Evolutionary conservation across 2,888 invertebrate genomes (phyloP), one percentile per base, ranked within the genome.

Genomic region (Nymphalis c-album): DNA sequence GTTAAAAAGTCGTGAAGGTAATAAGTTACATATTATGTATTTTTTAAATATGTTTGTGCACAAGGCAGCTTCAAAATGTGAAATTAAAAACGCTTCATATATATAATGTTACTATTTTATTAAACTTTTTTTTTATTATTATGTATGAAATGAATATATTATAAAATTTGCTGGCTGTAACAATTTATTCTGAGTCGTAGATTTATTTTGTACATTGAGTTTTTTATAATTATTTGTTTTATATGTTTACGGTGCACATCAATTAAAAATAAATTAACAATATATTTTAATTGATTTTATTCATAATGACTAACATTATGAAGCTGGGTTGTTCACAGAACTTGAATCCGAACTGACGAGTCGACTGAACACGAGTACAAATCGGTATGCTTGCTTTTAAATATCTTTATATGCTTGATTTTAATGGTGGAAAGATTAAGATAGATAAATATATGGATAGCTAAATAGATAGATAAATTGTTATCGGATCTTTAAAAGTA

Each of bases 261-360:
- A 13, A 13, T 40, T 13, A 13, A 13, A 3, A 40, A 40, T 13
- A 13, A 40, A 40, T 3, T 40, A 51, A 31, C 8, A 17, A 18
- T n/a, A 46, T 22, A 51, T 26, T 48, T 6, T 13, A 50, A 17
- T n/a, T 58, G 48, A 58, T 60, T 60, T 26, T 51, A 26, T 50
- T 22, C 22, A 46, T 57, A 51, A 53, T 70, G 73, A 55, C 18
- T 79, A 80, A 73, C 68, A 79, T 83, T 85, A 90, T 88, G 88
- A 86, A 88, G 90, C 90, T 90, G 90, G 90, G 79, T 90, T 91
- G 88, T 90, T 87, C 81, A 76, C 90, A 91, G 91, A 88, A 79
- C 80, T 87, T 80, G 86, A 85, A 80, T 78, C 79, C 58, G 78
- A 85, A 80, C 77, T 81, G 78, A 76, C 76, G 72, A 75, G 75